These are phyloP conservation scores for Poeciliopsis occidentalis DNA, from an alignment of 2,113 vertebrate species.

Conservation along the genomic window DNA sequence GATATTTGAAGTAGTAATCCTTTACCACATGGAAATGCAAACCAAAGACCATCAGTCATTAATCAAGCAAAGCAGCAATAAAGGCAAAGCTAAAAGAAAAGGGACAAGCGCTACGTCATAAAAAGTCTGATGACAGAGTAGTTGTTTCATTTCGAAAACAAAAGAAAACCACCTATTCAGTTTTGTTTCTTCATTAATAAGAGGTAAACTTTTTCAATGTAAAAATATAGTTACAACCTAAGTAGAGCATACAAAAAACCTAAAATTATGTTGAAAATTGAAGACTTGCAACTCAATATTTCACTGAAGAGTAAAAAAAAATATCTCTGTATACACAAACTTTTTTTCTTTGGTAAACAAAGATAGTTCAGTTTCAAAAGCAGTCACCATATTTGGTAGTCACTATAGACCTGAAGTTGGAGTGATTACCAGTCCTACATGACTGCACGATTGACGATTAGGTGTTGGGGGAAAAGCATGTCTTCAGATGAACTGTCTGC, in stretches of 20 bases:
- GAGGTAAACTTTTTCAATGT: neutral
- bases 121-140: neutral
- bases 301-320: no score
- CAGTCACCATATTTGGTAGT: no score
- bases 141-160: neutral
- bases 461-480: no score
- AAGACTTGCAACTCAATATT: slow-evolving; percentile 29
- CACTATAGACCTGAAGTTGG: no score
- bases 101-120: neutral
- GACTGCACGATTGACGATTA: no score
- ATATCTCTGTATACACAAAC: no score
- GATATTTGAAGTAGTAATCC: slow-evolving; percentile 2
- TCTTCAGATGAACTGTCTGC: no score
- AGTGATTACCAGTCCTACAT: no score
- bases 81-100: neutral
- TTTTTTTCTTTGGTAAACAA: no score
- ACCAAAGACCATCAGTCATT: slow-evolving; percentile 19
- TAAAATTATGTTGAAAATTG: slow-evolving; percentile 19
- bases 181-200: no score
- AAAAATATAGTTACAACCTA: neutral
- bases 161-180: neutral
- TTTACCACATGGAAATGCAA: slow-evolving; percentile 29
- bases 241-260: slow-evolving; percentile 6
- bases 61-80: slow-evolving; percentile 2
- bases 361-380: no score